A percentile compares a stretch with the other conserved stretches of the same genome.
These are phyloP conservation scores for Jordanella pulchra DNA, from an alignment of 2,797 vertebrate genomes.

Conservation along the genomic window DNA sequence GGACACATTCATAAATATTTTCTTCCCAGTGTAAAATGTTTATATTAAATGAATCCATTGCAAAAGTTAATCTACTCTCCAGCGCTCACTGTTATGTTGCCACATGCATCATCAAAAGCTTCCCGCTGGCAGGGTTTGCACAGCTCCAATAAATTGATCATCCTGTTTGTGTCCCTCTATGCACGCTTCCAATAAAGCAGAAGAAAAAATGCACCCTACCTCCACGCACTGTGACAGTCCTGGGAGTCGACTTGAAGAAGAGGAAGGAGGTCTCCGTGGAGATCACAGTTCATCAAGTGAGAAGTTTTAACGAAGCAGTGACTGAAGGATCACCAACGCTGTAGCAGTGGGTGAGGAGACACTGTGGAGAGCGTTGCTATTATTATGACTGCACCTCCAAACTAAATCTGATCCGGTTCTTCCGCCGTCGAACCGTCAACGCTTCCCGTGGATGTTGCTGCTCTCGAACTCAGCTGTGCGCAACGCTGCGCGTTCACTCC, in stretches of 20 bases:
- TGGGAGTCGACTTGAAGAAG: slow-evolving; percentile 39
- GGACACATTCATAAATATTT: neutral
- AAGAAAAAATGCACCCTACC: slow-evolving; percentile 58
- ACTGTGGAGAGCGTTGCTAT: slow-evolving; percentile 19
- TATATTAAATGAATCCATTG: neutral
- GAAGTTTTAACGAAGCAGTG: slow-evolving; percentile 65
- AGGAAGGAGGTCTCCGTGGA: slow-evolving; percentile 36
- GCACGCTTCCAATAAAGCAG: neutral
- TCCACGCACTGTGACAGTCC: slow-evolving; percentile 53
- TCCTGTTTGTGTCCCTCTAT: slow-evolving; percentile 2
- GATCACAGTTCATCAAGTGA: slow-evolving; percentile 42
- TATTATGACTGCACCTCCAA: slow-evolving; percentile 54
- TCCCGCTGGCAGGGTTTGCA: neutral
- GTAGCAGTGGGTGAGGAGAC: neutral
- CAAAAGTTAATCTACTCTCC: slow-evolving; percentile 23
- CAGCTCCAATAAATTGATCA: slow-evolving; percentile 21
- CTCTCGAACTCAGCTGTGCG: slow-evolving; percentile 60
- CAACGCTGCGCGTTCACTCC: slow-evolving; percentile 52
- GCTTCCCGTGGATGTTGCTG: slow-evolving; percentile 48
- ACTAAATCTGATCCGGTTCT: slow-evolving; percentile 42
- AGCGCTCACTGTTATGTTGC: slow-evolving; percentile 17
- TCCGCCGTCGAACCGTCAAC: slow-evolving; percentile 36
- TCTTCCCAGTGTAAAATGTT: slow-evolving; percentile 20
- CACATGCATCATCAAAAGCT: slow-evolving; percentile 4
- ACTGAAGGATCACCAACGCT: slow-evolving; percentile 29